These are phyloP conservation scores for Aricia artaxerxes DNA, from an alignment of 2,888 invertebrate genomes.

Conservation along the genomic window DNA sequence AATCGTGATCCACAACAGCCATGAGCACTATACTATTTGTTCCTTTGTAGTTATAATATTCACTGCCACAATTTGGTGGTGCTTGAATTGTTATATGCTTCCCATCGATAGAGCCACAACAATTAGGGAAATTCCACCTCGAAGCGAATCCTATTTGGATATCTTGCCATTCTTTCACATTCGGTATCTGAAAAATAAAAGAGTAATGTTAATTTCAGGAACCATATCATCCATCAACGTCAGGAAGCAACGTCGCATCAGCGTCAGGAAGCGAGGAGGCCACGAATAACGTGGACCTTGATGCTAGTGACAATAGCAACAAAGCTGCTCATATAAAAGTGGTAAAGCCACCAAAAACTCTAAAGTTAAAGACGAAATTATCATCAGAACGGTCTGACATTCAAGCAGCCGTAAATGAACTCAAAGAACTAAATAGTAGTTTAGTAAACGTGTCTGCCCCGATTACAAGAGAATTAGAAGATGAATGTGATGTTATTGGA, in stretches of 20 bases:
- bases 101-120: conserved; percentile 17
- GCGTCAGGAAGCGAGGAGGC: conserved; percentile 1
- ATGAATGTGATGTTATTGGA: conserved; percentile 37
- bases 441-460: conserved; percentile 34
- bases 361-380: conserved; percentile 1
- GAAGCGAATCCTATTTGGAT: conserved; percentile 23
- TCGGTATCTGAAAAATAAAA: conserved; percentile 29
- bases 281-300: not conserved
- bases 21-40: conserved; percentile 37
- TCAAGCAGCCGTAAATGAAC: conserved; percentile 12
- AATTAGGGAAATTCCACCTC: conserved; percentile 21
- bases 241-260: conserved; percentile 1
- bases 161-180: conserved; percentile 15
- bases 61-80: conserved; percentile 15
- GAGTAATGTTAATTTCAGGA: conserved; percentile 4
- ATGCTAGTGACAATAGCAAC: conserved; percentile 8
- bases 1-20: conserved; percentile 39
- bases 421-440: conserved; percentile 36
- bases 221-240: not conserved
- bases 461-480: conserved; percentile 35
- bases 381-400: not conserved
- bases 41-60: conserved; percentile 12
- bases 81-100: conserved; percentile 28
- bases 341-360: conserved; percentile 1
- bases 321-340: conserved; percentile 1